Base-by-base conservation (phyloP, 2,113 vertebrate genomes). In the Caloenas nicobarica region DNA sequence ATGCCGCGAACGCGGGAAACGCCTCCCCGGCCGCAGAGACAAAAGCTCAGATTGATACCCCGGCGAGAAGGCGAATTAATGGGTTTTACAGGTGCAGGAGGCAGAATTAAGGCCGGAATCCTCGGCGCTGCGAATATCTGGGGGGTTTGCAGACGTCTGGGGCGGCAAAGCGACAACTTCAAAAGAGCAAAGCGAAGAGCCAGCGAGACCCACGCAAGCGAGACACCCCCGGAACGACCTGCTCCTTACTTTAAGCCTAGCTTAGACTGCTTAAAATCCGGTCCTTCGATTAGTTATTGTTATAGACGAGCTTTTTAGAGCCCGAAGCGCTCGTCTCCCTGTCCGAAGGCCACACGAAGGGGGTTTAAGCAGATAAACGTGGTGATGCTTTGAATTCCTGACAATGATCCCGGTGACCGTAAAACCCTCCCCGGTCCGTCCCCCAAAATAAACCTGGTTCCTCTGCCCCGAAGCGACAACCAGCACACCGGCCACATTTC, bases 311-410 rank as follows among this genome's bases (percentile, higher is more conserved):
- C 1, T 24, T 36, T 73, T 46, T 33, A 4, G 28, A 16, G 17
- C 6, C 23, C 2, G 48, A 48, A 7, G 15, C 4, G 5, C 79
- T 58, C 7, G 0, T 4, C 11, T 14, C 88, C 58, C 12, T 1
- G 8, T 1, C 23, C 3, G 18, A 38, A 62, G 58, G n/a, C 33
- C 33, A 2, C 23, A 1, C 2, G 3, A 9, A 29, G 34, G 61
- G 29, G 22, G 2, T 36, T 25, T 3, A 33, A 50, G 68, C 42
- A 36, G 78, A 40, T 62, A 34, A 62, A 90, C 3, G 36, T 3
- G 64, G 36, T 3, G 68, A 64, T 2, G 62, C 72, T 54, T 8
- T 25, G 40, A 76, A 85, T 61, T 72, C 70, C 56, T 23, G 24
- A 1, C 51, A 15, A 28, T 69, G 48, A 26, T 16, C 65, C 17